Evolutionary conservation across 2,113 vertebrate species (phyloP), one percentile per base, ranked within the genome.

Genomic region (Tichodroma muraria): DNA sequence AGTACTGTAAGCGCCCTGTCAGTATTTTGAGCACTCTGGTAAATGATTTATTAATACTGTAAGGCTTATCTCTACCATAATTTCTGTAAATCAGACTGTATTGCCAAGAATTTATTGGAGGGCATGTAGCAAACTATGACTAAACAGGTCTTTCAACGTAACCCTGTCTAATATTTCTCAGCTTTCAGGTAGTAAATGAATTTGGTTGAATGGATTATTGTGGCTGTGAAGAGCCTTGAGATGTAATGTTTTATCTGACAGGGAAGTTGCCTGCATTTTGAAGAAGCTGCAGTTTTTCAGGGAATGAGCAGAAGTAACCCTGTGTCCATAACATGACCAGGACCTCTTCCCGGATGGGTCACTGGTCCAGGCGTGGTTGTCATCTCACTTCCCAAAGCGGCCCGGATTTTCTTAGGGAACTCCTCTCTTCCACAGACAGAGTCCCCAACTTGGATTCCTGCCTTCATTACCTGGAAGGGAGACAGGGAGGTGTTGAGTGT

Each of bases 251-350:
- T 59, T 19, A 5, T 18, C 42, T 44, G 56, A 33, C 2, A 3
- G 33, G 9, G 75, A 69, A 35, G 15, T 49, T 24, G 33, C 16
- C 13, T 25, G 47, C 44, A 30, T 68, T 38, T 25, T 12, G 14
- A 38, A 65, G 68, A 30, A 47, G 64, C 75, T 45, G 44, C n/a
- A 42, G 45, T 52, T 54, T 28, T 63, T 37, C 33, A 18, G 31
- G 19, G 47, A 66, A 31, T 12, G 30, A 66, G 38, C 68, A 65
- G 53, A 35, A 65, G 19, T 45, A 35, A 13, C 11, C 25, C 4
- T 6, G 22, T 45, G 64, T 28, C 54, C 20, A 0, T 31, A 28
- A 16, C 0, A 1, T 10, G 38, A 35, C 52, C 53, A 9, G 44
- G 44, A n/a, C 44, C 12, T 44, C 24, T 30, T 63, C 25, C 37